Conservation (phyloP, 2,888 invertebrate genomes). For the Globia sparganii region DNA sequence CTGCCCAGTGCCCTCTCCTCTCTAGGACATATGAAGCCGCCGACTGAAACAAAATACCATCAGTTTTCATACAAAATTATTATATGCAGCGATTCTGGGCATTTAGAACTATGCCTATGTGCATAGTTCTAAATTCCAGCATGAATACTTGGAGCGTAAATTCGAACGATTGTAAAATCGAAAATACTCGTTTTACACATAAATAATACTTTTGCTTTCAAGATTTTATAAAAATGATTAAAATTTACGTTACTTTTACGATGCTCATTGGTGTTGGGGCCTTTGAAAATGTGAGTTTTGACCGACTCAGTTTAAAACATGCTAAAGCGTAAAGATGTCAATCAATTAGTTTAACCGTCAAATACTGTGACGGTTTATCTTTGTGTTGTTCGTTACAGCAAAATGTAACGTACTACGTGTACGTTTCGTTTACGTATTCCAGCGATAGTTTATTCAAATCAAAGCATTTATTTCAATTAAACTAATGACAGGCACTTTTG, state of each 20-base stretch:
- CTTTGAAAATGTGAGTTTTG: background rate
- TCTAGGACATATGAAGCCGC: slow-evolving; percentile 92
- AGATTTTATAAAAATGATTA: background rate
- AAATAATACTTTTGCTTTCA: background rate
- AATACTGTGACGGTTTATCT: background rate
- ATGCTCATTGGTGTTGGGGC: background rate
- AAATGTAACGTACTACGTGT: background rate
- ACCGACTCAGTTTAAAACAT: background rate
- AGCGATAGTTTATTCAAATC: background rate
- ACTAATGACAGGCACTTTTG: background rate
- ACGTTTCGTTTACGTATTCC: no score
- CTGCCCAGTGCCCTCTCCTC: slow-evolving; percentile 91
- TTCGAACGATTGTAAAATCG: background rate
- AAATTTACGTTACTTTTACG: background rate
- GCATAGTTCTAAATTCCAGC: no score
- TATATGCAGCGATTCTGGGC: background rate
- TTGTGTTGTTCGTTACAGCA: background rate
- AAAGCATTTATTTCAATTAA: background rate
- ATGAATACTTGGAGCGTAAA: background rate
- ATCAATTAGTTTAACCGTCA: background rate
- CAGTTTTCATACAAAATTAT: background rate
- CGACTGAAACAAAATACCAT: slow-evolving; percentile 86
- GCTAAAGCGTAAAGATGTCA: background rate
- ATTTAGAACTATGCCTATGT: background rate
- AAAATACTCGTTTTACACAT: background rate